Percentiles rank a stretch among this genome's conserved stretches.
Evolutionary conservation across 2,797 vertebrate genomes (phyloP).

Genomic region (Ctenopoma multispine): DNA sequence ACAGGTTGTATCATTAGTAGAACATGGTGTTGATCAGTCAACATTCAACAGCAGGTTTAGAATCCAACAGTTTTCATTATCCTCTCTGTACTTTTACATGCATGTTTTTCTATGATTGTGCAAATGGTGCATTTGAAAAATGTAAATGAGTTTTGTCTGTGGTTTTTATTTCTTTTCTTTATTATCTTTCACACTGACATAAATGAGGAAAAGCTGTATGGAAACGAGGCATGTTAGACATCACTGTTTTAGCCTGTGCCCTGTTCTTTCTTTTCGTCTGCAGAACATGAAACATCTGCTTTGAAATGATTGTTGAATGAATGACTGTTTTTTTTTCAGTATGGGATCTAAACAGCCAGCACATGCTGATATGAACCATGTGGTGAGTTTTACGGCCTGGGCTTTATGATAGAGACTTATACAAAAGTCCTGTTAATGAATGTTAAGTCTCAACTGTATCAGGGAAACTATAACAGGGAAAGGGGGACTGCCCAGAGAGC

Average conservation of each 20-base stretch:
- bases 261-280: neutral
- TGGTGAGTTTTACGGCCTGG: constrained; percentile 32
- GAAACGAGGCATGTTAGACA: neutral
- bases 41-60: too few relatives aligned
- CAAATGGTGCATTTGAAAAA: too few relatives aligned
- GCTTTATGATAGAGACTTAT: constrained; percentile 33
- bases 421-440: constrained; percentile 53
- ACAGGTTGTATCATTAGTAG: too few relatives aligned
- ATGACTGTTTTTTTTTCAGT: constrained; percentile 43
- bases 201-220: neutral
- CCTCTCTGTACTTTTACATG: too few relatives aligned
- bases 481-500: constrained; percentile 20
- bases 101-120: too few relatives aligned
- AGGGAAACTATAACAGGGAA: constrained; percentile 2
- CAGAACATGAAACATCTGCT: constrained; percentile 10
- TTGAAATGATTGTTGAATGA: too few relatives aligned
- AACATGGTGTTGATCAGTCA: too few relatives aligned
- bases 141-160: too few relatives aligned
- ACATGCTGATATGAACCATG: constrained; percentile 43
- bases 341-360: constrained; percentile 19
- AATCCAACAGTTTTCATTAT: neutral
- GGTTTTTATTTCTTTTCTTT: neutral
- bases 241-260: too few relatives aligned
- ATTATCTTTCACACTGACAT: neutral
- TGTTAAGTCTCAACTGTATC: constrained; percentile 30